Evolutionary conservation across 2,113 vertebrate species (phyloP).

Genomic region (Ictidomys tridecemlineatus): DNA sequence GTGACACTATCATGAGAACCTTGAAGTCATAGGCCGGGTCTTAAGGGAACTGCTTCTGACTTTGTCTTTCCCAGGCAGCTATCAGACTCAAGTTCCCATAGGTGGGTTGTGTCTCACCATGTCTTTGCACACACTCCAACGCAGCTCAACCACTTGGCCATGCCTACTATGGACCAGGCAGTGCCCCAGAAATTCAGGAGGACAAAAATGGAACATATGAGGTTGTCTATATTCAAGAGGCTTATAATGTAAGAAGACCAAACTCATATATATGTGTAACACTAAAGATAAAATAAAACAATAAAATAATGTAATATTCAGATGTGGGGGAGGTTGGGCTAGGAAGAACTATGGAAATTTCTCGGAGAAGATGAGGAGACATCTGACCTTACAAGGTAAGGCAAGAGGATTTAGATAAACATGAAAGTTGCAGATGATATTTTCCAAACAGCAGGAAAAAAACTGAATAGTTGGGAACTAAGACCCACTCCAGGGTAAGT

Average conservation of each 20-base stretch:
- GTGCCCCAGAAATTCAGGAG: background rate
- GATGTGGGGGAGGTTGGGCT: too few relatives aligned
- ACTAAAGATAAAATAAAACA: background rate
- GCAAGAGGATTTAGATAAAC: background rate
- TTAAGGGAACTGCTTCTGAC: too few relatives aligned
- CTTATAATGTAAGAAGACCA: background rate
- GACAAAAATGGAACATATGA: background rate
- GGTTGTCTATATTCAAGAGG: background rate
- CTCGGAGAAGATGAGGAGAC: background rate
- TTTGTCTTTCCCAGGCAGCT: background rate
- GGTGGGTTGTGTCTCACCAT: background rate
- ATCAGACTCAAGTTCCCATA: background rate
- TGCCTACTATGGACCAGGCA: background rate
- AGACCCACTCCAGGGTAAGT: background rate
- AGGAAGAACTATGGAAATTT: background rate
- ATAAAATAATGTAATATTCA: background rate
- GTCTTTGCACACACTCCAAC: background rate
- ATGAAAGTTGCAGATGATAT: background rate
- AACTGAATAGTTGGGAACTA: background rate
- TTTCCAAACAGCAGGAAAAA: background rate
- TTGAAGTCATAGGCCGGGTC: fast-evolving
- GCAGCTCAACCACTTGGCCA: background rate
- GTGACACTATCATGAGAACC: background rate
- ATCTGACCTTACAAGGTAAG: background rate
- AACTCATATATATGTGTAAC: background rate